Conservation (phyloP, 2,888 invertebrate genomes). For the Hypercompe scribonia region DNA sequence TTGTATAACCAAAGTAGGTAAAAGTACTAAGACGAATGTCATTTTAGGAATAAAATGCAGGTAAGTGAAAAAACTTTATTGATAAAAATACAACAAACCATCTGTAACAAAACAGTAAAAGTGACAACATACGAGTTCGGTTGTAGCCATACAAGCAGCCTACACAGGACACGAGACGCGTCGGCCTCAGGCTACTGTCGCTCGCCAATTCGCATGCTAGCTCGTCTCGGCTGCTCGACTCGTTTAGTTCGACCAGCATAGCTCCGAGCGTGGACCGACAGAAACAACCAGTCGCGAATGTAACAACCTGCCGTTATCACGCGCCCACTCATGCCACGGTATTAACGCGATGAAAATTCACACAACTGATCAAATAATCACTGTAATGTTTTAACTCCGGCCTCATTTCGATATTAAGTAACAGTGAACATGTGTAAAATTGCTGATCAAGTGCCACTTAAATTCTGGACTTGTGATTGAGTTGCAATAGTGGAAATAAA, state of each 20-base stretch:
- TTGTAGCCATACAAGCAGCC: background rate
- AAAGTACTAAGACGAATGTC: background rate
- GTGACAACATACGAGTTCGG: too few species aligned
- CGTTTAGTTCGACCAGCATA: constrained; percentile 19
- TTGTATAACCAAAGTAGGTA: background rate
- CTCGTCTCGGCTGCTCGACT: constrained; percentile 18
- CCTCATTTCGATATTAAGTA: constrained; percentile 53
- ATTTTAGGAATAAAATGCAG: background rate
- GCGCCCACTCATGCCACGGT: constrained; percentile 40
- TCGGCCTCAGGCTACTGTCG: constrained; percentile 13
- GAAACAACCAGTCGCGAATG: constrained; percentile 40
- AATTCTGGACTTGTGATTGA: constrained; percentile 41
- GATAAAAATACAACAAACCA: background rate
- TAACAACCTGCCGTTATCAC: constrained; percentile 41
- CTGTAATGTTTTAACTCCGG: constrained; percentile 57
- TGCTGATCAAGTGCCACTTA: constrained; percentile 39
- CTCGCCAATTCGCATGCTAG: constrained; percentile 11
- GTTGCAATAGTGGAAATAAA: constrained; percentile 43
- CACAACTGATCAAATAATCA: constrained; percentile 50
- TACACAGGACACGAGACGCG: constrained; percentile 11
- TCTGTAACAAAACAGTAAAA: background rate
- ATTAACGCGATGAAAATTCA: constrained; percentile 42
- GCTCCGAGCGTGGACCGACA: constrained; percentile 20
- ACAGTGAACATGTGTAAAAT: constrained; percentile 51
- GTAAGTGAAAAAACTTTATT: background rate